Conservation (phyloP, 37 sponge, comb jelly and placozoan genomes). For the Aplysina aerophoba region DNA sequence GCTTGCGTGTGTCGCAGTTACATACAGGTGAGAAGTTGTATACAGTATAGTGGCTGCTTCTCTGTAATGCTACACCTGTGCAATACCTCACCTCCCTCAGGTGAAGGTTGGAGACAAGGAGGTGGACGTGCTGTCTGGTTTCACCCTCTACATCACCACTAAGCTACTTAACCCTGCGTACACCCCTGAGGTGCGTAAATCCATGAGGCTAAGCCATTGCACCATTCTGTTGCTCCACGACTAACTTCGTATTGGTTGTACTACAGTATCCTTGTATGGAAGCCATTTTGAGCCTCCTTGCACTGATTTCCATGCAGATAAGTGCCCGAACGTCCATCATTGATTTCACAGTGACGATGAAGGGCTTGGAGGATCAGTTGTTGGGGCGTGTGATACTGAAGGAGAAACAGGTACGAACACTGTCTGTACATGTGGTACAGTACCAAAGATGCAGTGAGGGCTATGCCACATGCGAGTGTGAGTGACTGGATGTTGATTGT, state of each 20-base stretch:
- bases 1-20: too few relatives aligned
- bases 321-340: conserved; percentile 94
- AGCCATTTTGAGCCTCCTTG: too few relatives aligned
- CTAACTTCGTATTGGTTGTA: neutral
- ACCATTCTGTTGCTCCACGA: neutral
- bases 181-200: conserved; percentile 93
- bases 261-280: neutral
- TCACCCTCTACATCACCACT: conserved; percentile 95
- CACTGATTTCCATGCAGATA: conserved; percentile 47
- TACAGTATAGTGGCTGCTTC: too few relatives aligned
- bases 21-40: too few relatives aligned
- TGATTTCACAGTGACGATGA: conserved; percentile 99
- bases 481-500: too few relatives aligned
- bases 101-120: conserved; percentile 99
- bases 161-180: conserved; percentile 97
- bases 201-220: neutral
- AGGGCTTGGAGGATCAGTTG: conserved; percentile 98
- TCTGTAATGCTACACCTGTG: neutral
- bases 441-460: too few relatives aligned
- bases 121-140: conserved; percentile 95
- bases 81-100: neutral
- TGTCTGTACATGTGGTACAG: too few relatives aligned
- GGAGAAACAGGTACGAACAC: conserved; percentile 82
- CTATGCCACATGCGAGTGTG: too few relatives aligned
- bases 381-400: conserved; percentile 97